Conservation (phyloP, 2,113 vertebrate species). For the Colaptes auratus region DNA sequence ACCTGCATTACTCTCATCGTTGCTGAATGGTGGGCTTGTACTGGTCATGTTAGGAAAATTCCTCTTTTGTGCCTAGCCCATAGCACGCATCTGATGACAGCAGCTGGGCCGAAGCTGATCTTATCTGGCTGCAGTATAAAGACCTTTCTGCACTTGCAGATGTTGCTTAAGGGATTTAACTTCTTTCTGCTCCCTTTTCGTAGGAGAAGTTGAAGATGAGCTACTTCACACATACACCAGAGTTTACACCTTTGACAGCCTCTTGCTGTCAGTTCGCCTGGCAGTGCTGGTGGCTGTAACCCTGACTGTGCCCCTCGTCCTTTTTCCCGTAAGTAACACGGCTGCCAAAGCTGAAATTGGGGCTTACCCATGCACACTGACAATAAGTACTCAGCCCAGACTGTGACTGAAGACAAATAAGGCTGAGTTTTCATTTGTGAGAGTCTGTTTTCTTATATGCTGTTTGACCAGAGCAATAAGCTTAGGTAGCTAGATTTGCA, state of each 20-base stretch:
- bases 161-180: neutral
- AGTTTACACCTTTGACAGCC: slow-evolving; percentile 89
- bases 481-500: neutral
- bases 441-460: neutral
- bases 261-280: slow-evolving; percentile 90
- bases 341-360: neutral
- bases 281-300: slow-evolving; percentile 96
- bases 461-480: neutral
- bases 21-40: neutral
- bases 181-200: neutral
- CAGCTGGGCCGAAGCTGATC: neutral
- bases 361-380: neutral
- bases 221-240: slow-evolving; percentile 94
- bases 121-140: neutral
- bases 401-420: neutral
- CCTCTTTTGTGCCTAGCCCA: neutral
- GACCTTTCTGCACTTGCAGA: neutral
- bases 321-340: slow-evolving; percentile 91
- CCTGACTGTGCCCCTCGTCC: slow-evolving; percentile 93
- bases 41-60: neutral
- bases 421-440: neutral
- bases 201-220: slow-evolving; percentile 94
- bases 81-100: neutral
- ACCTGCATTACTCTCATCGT: neutral
- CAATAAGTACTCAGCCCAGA: neutral